These are phyloP conservation scores for Sylvilagus floridanus DNA, from an alignment of 2,797 vertebrate genomes.

Conservation along the genomic window DNA sequence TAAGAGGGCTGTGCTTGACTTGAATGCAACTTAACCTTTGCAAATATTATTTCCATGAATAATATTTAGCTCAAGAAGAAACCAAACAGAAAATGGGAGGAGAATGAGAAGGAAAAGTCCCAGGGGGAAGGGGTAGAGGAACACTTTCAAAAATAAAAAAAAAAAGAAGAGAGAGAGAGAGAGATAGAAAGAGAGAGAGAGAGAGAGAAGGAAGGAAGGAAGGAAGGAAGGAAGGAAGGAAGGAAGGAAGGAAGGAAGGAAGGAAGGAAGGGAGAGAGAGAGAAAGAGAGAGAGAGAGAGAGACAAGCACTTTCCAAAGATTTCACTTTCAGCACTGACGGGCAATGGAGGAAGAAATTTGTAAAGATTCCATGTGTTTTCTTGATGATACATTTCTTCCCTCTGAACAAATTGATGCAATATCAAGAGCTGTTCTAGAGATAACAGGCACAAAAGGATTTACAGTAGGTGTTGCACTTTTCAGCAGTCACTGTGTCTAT, in stretches of 20 bases:
- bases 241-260: neutral
- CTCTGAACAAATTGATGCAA: slow-evolving; percentile 43
- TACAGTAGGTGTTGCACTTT: slow-evolving; percentile 45
- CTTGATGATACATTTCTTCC: slow-evolving; percentile 2
- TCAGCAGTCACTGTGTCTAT: neutral
- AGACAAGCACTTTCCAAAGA: slow-evolving; percentile 23
- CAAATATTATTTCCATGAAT: neutral
- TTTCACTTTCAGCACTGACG: neutral
- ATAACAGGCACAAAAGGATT: neutral
- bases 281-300: neutral
- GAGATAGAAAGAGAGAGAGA: neutral
- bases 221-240: neutral
- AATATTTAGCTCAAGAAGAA: neutral
- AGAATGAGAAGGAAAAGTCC: neutral
- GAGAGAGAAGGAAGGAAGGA: fast-evolving
- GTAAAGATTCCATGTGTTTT: neutral
- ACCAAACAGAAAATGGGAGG: neutral
- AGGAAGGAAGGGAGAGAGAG: no score
- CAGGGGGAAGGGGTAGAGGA: neutral
- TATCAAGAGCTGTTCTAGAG: slow-evolving; percentile 54
- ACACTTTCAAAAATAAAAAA: neutral
- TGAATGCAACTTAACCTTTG: neutral
- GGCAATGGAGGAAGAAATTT: neutral
- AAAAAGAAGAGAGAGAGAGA: neutral
- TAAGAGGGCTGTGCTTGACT: neutral